phyloP scores from a whole-genome alignment of 2,888 invertebrate species.

The Caenorhabditis imperialis region DNA sequence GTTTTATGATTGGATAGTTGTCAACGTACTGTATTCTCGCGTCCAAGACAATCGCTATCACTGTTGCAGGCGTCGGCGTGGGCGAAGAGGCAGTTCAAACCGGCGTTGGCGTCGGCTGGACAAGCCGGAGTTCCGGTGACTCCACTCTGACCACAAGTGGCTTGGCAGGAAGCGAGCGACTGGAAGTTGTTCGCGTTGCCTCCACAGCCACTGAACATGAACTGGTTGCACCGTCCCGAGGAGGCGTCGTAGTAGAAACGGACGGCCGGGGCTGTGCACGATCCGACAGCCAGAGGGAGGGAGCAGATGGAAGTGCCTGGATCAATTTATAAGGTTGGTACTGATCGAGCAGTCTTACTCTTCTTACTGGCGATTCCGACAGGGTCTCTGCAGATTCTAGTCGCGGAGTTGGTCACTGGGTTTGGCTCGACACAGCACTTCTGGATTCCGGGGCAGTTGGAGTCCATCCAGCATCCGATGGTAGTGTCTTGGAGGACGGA shows the following conservation, averaged over 20 bases:
- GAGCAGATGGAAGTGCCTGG: conserved; percentile 73
- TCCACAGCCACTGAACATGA: conserved; percentile 70
- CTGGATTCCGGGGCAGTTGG: conserved; percentile 76
- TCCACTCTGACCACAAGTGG: conserved; percentile 72
- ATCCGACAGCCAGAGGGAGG: conserved; percentile 72
- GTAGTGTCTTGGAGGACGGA: conserved; percentile 70
- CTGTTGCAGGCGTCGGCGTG: conserved; percentile 75
- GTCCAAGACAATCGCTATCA: conserved; percentile 71
- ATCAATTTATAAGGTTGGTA: no score
- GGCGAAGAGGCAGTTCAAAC: conserved; percentile 74
- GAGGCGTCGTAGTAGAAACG: conserved; percentile 75
- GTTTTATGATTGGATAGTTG: background rate
- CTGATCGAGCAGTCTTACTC: conserved; percentile 14
- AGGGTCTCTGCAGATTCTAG: conserved; percentile 76
- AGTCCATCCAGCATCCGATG: conserved; percentile 77
- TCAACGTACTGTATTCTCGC: conserved; percentile 63
- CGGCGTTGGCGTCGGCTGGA: conserved; percentile 74
- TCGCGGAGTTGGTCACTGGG: conserved; percentile 74
- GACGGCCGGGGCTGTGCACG: conserved; percentile 70
- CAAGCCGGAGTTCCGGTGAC: conserved; percentile 75
- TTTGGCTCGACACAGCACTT: conserved; percentile 78
- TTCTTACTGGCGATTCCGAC: conserved; percentile 72
- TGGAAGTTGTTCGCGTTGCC: conserved; percentile 77
- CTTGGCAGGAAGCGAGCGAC: conserved; percentile 73
- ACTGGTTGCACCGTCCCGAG: conserved; percentile 67